A percentile compares a stretch with the other conserved stretches of the same genome.
Conservation (phyloP, 2,797 vertebrate genomes). For the Ciconia nigra region DNA sequence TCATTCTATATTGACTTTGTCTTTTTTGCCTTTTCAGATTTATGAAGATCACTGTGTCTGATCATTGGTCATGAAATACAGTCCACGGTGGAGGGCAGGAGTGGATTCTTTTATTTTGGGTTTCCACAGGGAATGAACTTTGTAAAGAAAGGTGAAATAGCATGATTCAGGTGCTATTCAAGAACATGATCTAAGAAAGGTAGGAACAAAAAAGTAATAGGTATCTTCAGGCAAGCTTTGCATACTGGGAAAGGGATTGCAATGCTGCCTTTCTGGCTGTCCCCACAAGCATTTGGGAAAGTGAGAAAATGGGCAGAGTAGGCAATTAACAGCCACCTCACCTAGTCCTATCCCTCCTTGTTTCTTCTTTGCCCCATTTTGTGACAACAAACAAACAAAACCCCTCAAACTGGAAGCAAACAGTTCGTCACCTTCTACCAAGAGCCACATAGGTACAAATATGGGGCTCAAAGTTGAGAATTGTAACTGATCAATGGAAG, state of each 20-base stretch:
- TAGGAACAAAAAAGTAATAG: neutral
- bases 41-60: neutral
- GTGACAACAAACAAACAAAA: neutral
- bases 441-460: accelerated
- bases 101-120: neutral
- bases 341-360: neutral
- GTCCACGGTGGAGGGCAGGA: accelerated
- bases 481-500: neutral
- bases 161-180: neutral
- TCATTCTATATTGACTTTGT: neutral
- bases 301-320: neutral
- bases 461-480: neutral
- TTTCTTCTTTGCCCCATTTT: neutral
- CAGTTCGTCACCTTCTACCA: neutral
- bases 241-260: neutral
- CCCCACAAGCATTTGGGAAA: neutral
- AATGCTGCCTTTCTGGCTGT: neutral
- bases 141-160: neutral
- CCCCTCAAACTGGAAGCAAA: neutral
- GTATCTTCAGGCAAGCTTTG: neutral
- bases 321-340: neutral
- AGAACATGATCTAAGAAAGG: neutral
- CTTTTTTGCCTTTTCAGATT: neutral
- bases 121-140: neutral
- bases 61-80: neutral